Evolutionary conservation across 2,113 vertebrate genomes (phyloP).

Genomic region (Casuarius casuarius): DNA sequence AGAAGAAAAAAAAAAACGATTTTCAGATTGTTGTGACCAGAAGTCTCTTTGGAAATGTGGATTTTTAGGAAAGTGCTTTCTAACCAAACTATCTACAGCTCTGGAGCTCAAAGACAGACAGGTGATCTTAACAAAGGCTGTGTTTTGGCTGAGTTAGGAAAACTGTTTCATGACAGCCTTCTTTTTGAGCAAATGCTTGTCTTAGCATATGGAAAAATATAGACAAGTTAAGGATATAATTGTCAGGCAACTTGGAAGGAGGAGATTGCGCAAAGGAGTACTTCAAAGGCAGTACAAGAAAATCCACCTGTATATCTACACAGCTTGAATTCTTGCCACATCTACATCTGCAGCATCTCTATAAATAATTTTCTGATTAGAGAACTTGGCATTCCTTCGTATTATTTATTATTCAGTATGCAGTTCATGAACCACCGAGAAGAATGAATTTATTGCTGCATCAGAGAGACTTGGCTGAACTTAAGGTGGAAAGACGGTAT

Average conservation of each 20-base stretch:
- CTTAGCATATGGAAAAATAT: not conserved
- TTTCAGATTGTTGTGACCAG: not conserved
- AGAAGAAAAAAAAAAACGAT: not conserved
- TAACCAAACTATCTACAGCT: not conserved
- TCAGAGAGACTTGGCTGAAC: not conserved
- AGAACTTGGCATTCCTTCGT: not conserved
- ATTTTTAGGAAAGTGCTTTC: not conserved
- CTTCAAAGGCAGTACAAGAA: not conserved
- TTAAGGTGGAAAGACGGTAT: not conserved
- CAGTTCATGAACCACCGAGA: not conserved
- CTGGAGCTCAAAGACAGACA: not conserved
- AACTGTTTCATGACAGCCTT: not conserved
- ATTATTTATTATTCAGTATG: constrained; percentile 2
- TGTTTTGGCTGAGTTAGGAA: not conserved
- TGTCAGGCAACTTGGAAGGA: not conserved
- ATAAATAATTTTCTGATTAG: not conserved
- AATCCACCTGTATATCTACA: not conserved
- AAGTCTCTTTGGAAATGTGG: not conserved
- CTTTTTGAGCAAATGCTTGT: not conserved
- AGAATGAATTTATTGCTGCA: not conserved
- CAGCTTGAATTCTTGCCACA: constrained; percentile 17
- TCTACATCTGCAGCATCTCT: not conserved
- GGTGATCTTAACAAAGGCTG: not conserved
- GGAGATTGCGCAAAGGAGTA: not conserved
- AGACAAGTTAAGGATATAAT: not conserved